Evolutionary conservation across 2,888 invertebrate genomes (phyloP).

Genomic region (Dyspetes luteomarginatus): DNA sequence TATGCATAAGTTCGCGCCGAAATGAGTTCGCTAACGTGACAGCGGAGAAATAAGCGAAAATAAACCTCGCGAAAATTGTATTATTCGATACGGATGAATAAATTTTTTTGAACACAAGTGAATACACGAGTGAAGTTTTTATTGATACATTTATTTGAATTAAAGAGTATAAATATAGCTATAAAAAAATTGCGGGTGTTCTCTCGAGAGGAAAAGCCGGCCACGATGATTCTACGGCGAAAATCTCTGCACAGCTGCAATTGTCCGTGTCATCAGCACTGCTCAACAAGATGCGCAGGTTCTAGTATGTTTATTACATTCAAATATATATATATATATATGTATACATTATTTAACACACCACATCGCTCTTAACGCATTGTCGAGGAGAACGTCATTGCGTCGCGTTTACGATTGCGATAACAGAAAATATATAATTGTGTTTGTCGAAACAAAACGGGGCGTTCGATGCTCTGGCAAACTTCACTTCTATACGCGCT

Average conservation of each 20-base stretch:
- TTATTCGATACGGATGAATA: not conserved
- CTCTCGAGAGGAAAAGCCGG: not conserved
- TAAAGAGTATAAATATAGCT: not conserved
- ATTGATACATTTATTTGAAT: not conserved
- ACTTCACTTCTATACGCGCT: not conserved
- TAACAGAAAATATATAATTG: slow-evolving; percentile 36
- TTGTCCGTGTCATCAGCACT: slow-evolving; percentile 81
- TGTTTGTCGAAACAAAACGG: too few species aligned
- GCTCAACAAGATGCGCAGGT: slow-evolving; percentile 81
- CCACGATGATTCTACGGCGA: slow-evolving; percentile 75
- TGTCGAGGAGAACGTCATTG: slow-evolving; percentile 6
- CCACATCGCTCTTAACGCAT: not conserved
- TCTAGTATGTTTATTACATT: slow-evolving; percentile 65
- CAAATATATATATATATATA: not conserved
- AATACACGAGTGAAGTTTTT: slow-evolving; percentile 11
- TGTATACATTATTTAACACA: not conserved
- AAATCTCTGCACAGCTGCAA: slow-evolving; percentile 79
- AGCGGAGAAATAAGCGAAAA: not conserved
- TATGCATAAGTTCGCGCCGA: slow-evolving; percentile 44
- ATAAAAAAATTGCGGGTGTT: slow-evolving; percentile 30
- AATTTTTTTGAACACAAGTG: slow-evolving; percentile 1
- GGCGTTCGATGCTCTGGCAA: not conserved
- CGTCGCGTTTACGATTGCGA: slow-evolving; percentile 33
- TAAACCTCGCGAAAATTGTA: not conserved
- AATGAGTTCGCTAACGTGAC: slow-evolving; percentile 29